These are phyloP conservation scores for Agraylea sexmaculata DNA, from an alignment of 1,140 invertebrate species.

Conservation along the genomic window DNA sequence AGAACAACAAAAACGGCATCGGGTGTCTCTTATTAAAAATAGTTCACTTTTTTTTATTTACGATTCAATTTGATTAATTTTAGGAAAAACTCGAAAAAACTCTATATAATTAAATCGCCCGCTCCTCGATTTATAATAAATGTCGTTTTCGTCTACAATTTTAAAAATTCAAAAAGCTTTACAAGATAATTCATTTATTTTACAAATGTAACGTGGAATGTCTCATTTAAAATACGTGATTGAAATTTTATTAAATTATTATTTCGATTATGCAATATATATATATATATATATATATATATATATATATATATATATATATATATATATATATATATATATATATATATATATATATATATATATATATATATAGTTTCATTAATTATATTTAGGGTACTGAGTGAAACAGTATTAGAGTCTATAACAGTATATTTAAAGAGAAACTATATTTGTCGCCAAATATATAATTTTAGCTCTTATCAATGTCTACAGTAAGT, in stretches of 20 bases:
- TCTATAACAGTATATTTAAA: conserved; percentile 1
- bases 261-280: neutral
- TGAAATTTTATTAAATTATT: conserved; percentile 16
- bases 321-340: conserved; percentile 7
- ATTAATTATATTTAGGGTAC: neutral
- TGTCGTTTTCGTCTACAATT: too few species aligned
- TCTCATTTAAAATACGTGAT: conserved; percentile 20
- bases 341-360: conserved; percentile 7
- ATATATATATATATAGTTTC: conserved; percentile 1
- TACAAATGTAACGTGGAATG: conserved; percentile 21
- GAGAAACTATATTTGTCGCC: neutral
- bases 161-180: conserved; percentile 7
- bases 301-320: neutral
- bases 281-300: neutral
- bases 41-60: conserved; percentile 1
- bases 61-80: conserved; percentile 8
- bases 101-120: too few species aligned
- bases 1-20: neutral
- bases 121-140: too few species aligned
- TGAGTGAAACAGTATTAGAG: neutral
- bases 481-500: neutral
- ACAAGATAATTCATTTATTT: conserved; percentile 19
- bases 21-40: neutral
- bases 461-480: conserved; percentile 4
- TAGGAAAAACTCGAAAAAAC: neutral